Conservation (phyloP, 2,888 invertebrate genomes). For the Calameuta pallipes region DNA sequence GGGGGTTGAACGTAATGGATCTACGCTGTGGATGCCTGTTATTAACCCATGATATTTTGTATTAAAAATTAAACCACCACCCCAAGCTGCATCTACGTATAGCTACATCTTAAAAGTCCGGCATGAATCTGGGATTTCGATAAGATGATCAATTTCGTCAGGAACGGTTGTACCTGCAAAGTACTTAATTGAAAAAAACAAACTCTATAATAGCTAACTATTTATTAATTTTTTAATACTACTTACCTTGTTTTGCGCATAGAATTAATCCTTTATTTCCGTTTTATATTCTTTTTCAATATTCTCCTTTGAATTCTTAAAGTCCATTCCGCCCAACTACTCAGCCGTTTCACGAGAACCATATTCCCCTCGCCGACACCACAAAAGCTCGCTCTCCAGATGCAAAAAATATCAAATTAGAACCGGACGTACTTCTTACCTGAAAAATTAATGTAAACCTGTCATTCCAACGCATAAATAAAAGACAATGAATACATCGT, state of each 20-base stretch:
- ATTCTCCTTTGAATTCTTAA: slow-evolving; percentile 50
- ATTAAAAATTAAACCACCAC: slow-evolving; percentile 72
- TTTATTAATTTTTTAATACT: not conserved
- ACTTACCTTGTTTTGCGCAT: slow-evolving; percentile 33
- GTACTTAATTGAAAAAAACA: slow-evolving; percentile 36
- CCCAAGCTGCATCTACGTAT: slow-evolving; percentile 74
- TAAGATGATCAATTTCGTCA: slow-evolving; percentile 71
- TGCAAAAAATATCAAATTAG: slow-evolving; percentile 67
- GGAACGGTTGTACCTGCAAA: slow-evolving; percentile 69
- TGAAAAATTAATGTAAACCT: no score
- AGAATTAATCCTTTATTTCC: slow-evolving; percentile 30
- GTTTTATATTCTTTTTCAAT: slow-evolving; percentile 23
- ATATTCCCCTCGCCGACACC: slow-evolving; percentile 73
- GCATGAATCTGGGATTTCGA: slow-evolving; percentile 69
- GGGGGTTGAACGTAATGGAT: slow-evolving; percentile 75
- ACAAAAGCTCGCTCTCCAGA: slow-evolving; percentile 71
- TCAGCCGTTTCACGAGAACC: slow-evolving; percentile 65
- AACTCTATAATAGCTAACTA: not conserved
- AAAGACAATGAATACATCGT: no score
- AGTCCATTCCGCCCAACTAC: slow-evolving; percentile 62
- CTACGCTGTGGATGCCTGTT: slow-evolving; percentile 70
- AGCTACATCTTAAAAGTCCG: slow-evolving; percentile 69
- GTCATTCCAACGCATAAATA: no score
- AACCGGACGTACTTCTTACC: slow-evolving; percentile 56
- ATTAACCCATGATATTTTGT: slow-evolving; percentile 67